These are phyloP conservation scores for Cartodere bifasciata DNA, from an alignment of 2,888 invertebrate genomes.

Conservation along the genomic window DNA sequence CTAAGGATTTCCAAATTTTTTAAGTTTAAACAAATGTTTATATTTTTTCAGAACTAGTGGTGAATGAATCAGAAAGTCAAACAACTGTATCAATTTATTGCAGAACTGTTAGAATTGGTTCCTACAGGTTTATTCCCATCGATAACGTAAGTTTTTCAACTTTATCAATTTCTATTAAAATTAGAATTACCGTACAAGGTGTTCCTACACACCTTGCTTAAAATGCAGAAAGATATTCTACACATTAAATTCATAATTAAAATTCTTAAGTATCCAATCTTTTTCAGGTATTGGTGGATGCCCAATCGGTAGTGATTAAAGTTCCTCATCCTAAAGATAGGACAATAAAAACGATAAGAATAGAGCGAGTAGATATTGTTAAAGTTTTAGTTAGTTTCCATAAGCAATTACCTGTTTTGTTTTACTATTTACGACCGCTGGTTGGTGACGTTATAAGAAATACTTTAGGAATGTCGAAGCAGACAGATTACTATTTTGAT, in stretches of 20 bases:
- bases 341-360: constrained; percentile 47
- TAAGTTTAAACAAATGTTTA: too few relatives aligned
- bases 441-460: constrained; percentile 58
- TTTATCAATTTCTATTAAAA: too few relatives aligned
- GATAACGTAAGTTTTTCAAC: constrained; percentile 58
- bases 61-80: constrained; percentile 7
- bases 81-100: constrained; percentile 34
- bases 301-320: constrained; percentile 35
- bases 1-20: too few relatives aligned
- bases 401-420: constrained; percentile 62
- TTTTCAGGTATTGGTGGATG: constrained; percentile 26
- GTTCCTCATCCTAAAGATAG: constrained; percentile 44
- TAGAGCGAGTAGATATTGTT: constrained; percentile 57
- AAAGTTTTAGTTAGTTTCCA: constrained; percentile 68
- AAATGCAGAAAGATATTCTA: too few relatives aligned
- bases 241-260: too few relatives aligned
- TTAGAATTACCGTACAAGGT: too few relatives aligned
- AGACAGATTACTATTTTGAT: constrained; percentile 40
- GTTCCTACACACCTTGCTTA: too few relatives aligned
- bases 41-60: too few relatives aligned
- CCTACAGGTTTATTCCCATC: constrained; percentile 64
- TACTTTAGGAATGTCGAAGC: constrained; percentile 54
- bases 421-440: constrained; percentile 59
- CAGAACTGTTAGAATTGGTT: constrained; percentile 72
- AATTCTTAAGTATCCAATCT: constrained; percentile 19